Evolutionary conservation across 2,113 vertebrate species (phyloP), one percentile per base, ranked within the genome.

Genomic region (Crocuta crocuta): DNA sequence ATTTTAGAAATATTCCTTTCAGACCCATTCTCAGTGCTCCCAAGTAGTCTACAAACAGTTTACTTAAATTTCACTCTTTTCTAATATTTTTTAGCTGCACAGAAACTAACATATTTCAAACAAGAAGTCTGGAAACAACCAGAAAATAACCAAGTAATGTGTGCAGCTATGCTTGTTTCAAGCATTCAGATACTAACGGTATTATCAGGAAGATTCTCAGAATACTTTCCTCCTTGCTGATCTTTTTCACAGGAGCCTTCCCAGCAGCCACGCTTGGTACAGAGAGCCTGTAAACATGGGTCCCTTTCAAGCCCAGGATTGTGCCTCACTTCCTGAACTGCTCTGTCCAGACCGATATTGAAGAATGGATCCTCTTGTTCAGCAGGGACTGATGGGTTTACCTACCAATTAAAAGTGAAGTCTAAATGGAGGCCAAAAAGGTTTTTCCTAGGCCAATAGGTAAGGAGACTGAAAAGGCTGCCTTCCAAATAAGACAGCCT

Each of bases 81-180:
- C 83, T 95, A 94, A 66, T 65, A 91, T 17, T 78, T 89, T 94
- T 97, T 95, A 94, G 92, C 58, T 81, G 10, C 55, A 92, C 70
- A 91, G 33, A 93, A 65, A 82, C 13, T 74, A 82, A 94, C 10
- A 78, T 74, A 91, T 83, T 90, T 84, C 79, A 96, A 93, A 94
- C 50, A 85, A 71, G 16, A 73, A 87, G 15, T 71, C 33, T 84
- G 94, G 74, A 61, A 85, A 53, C 76, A 87, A 89, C 15, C 61
- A 74, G 76, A 82, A 94, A 92, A 94, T 43, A 74, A 73, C 48
- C 35, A 63, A 55, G 28, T 39, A 92, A 92, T 10, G 4, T 31
- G 85, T 33, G 17, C 13, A 61, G 58, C 16, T 74, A 28, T 58
- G 81, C 39, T 81, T 79, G 31, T n/a, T 78, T 50, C 93, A 89